Base-by-base conservation (phyloP, 1,140 invertebrate species). In the Ruditapes philippinarum region DNA sequence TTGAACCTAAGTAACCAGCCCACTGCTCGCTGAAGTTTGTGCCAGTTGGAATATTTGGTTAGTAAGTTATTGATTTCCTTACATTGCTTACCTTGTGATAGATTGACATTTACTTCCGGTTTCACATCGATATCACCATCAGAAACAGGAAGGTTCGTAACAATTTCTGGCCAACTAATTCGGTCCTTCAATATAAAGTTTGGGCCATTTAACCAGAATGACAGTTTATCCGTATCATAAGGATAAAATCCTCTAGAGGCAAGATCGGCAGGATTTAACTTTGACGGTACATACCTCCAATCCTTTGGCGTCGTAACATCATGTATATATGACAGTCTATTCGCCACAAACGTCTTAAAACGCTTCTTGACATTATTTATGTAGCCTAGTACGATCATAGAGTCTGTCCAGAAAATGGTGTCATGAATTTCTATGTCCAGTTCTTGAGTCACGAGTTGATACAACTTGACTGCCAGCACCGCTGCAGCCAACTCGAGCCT, bases 261-360 rank as follows among this genome's bases (percentile, higher is more conserved):
- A n/a, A 68, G 4, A 54, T 85, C 88, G 25, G 73, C 60, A 22
- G 57, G 54, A 60, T 76, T 81, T 1, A 11, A 89, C 17, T 45
- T 31, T 28, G 92, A 90, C 0, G 78, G 33, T 11, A 95, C 90
- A 65, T 95, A 89, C 31, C 81, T 3, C 94, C 93, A 95, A 19
- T 91, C 65, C 0, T 87, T 70, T n/a, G 74, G n/a, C 11, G 81
- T 31, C 0, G 92, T 91, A 0, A 28, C 82, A 11, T 49, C 45
- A 83, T 93, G 94, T 68, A 96, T 96, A 92, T 95, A 90, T 5
- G 87, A 28, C 0, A 96, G 92, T 33, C 95, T 88, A 89, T 96
- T 96, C 17, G 1, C 94, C 95, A 0, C 96, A 95, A n/a, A n/a
- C n/a, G n/a, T n/a, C n/a, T n/a, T n/a, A n/a, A n/a, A n/a, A n/a